A percentile compares a stretch with the other conserved stretches of the same genome.
phyloP scores from a whole-genome alignment of 2,797 vertebrate species.

The Eulemur rubriventer region DNA sequence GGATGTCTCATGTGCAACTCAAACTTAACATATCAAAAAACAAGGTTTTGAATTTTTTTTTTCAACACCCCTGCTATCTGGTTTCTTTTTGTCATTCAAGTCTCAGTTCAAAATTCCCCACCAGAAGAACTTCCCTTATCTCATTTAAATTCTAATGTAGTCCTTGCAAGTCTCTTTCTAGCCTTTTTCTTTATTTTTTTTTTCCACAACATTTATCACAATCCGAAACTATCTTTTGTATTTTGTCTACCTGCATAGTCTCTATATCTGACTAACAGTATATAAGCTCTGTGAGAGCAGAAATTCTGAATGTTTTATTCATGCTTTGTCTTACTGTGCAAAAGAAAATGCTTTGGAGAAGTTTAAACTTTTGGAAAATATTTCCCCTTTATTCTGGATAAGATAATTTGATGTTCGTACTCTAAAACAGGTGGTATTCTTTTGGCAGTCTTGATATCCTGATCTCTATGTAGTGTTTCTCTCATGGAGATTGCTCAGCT shows the following conservation, averaged over 20 bases:
- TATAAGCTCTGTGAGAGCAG: background rate
- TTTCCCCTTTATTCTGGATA: background rate
- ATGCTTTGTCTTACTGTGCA: background rate
- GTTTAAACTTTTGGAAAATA: background rate
- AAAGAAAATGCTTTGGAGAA: background rate
- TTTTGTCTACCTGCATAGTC: background rate
- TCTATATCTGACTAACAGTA: background rate
- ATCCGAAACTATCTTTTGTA: background rate
- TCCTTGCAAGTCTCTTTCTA: background rate
- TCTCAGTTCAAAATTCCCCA: background rate
- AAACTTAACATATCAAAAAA: background rate
- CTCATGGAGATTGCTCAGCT: background rate
- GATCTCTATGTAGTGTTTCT: background rate
- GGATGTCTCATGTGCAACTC: background rate
- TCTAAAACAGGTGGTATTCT: background rate
- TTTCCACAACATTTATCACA: background rate
- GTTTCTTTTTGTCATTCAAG: background rate
- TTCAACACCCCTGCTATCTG: background rate
- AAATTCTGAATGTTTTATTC: background rate
- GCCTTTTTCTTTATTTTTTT: background rate
- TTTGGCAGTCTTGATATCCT: background rate
- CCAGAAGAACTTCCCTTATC: background rate
- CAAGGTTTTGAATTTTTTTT: background rate
- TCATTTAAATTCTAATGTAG: background rate
- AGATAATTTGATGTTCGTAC: background rate